These are phyloP conservation scores for Dendropsophus ebraccatus DNA, from an alignment of 2,113 vertebrate species.

Conservation along the genomic window DNA sequence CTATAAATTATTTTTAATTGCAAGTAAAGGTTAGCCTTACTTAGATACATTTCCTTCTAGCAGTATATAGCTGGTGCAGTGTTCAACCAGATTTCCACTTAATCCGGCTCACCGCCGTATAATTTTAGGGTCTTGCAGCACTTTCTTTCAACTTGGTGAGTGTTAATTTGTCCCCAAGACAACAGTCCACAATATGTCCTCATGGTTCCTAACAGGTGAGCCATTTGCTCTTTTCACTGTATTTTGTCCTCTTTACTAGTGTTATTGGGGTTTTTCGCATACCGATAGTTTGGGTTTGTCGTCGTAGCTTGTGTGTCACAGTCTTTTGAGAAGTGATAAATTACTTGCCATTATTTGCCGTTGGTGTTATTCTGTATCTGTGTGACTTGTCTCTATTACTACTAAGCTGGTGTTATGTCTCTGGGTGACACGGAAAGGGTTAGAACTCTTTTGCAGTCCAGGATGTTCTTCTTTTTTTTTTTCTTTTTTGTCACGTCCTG, in stretches of 20 bases:
- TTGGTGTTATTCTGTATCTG: conserved; percentile 22
- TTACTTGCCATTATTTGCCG: conserved; percentile 34
- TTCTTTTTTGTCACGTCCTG: background rate
- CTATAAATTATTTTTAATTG: background rate
- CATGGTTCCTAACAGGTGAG: background rate
- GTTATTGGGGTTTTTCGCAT: background rate
- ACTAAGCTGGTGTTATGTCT: conserved; percentile 47
- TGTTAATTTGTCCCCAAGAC: conserved; percentile 7
- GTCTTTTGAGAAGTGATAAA: conserved; percentile 38
- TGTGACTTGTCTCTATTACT: conserved; percentile 26
- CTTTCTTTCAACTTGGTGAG: background rate
- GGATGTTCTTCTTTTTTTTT: background rate
- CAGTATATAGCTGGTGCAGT: background rate
- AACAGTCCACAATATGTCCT: background rate
- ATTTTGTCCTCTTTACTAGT: background rate
- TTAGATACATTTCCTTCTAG: background rate
- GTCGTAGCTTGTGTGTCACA: conserved; percentile 14
- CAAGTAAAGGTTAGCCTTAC: background rate
- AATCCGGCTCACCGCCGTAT: background rate
- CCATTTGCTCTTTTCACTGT: background rate
- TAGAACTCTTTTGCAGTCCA: background rate
- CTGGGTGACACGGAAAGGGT: background rate
- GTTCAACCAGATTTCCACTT: background rate
- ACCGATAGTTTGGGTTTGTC: conserved; percentile 19
- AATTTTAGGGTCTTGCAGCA: background rate